Evolutionary conservation across 2,888 invertebrate genomes (phyloP), one percentile per base, ranked within the genome.

Genomic region (Caenorhabditis sinica): DNA sequence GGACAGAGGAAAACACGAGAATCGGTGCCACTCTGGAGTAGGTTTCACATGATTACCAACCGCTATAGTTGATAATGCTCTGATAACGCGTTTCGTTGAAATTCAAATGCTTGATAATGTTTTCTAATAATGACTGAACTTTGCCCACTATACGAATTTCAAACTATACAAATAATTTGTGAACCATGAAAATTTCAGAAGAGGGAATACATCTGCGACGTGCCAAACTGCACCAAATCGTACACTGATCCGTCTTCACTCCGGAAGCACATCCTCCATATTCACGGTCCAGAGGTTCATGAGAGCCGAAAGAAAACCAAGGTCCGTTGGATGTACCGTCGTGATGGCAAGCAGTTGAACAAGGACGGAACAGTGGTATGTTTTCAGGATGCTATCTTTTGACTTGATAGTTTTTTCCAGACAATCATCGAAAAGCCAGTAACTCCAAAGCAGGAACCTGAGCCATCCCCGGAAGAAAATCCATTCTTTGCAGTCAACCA

Each of bases 171-270:
- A 49, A 49, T 25, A n/a, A 36, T 49, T n/a, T 23, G n/a, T n/a
- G 15, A 56, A 56, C 11, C 8, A 20, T 6, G 20, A 8, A 20
- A 20, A 30, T 60, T 51, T 25, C 94, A 94, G 40, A 94, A 98
- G 97, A 99, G 98, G 96, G 98, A 98, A 0, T 99, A 98, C 93
- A 96, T 97, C 0, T 99, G 99, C 93, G 97, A 97, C 94, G 97
- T 97, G 0, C 96, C 96, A 0, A 97, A 97, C 0, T 99, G 99
- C 93, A 96, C 96, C 0, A 99, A 99, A 93, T 95, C 97, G 69
- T 99, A 99, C 93, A 99, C 99, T 0, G 99, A 99, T 93, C 99
- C 99, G 0, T 98, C 97, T 82, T 98, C 98, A 0, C 94, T 99
- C 40, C 94, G 99, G 25, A 99, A 99, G 93, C 99, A 99, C 93